phyloP scores from a whole-genome alignment of 2,113 vertebrate species.

The Sciurus niger region DNA sequence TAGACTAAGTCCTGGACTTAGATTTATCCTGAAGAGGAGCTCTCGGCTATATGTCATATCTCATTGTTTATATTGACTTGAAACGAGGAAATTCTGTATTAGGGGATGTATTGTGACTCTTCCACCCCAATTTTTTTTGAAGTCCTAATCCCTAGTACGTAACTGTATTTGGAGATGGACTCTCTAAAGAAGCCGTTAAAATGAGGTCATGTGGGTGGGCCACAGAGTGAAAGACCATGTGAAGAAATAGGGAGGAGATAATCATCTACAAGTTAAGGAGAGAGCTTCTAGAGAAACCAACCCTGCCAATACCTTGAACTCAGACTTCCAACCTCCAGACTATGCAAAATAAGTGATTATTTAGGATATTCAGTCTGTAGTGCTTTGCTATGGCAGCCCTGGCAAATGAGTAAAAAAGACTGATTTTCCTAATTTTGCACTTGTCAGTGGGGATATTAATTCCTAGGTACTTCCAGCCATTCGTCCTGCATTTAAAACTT shows the following conservation, averaged over 20 bases:
- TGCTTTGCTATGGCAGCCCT: neutral
- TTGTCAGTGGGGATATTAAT: neutral
- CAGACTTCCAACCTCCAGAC: neutral
- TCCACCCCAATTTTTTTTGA: neutral
- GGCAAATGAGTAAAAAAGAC: neutral
- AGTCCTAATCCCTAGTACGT: neutral
- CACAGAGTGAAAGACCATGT: neutral
- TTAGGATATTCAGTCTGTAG: neutral
- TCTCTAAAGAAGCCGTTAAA: conserved; percentile 32
- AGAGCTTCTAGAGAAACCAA: neutral
- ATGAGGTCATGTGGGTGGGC: neutral
- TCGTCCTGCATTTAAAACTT: neutral
- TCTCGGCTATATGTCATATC: neutral
- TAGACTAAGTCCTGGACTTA: neutral
- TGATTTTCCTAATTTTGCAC: neutral
- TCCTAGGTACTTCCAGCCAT: neutral
- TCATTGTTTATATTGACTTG: neutral
- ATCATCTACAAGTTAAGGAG: too few relatives aligned
- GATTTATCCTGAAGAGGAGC: neutral
- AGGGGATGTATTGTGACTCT: neutral
- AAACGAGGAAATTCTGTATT: neutral
- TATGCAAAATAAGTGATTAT: neutral
- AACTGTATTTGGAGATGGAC: neutral
- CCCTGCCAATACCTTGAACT: neutral
- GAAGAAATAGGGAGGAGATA: neutral